Evolutionary conservation across 1,140 invertebrate genomes (phyloP), one percentile per base, ranked within the genome.

Genomic region (Drosophila virilis): DNA sequence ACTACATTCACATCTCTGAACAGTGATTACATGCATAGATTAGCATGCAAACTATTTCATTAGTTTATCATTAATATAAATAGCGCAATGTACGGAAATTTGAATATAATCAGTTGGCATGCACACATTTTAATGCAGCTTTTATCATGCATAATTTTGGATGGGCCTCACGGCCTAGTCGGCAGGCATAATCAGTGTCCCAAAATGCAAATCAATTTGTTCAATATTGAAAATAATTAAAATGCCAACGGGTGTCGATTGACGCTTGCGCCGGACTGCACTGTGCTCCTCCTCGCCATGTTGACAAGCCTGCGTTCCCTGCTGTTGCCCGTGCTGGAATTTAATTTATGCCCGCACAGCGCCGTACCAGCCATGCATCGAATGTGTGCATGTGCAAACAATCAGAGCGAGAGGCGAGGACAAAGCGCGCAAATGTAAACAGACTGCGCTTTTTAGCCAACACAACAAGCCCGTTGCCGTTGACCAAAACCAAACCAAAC

Each of bases 211-310:
- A 88, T 89, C 84, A 88, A 88, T 88, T 88, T 88, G 84, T 88
- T 89, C 84, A 88, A 89, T 89, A 89, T 89, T 89, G 84, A 84
- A 89, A 89, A 89, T 89, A 89, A 89, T 89, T 89, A 89, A 89
- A 89, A 89, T 84, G 77, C 83, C 84, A 89, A 60, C 77, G 67
- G 58, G 51, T 66, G 64, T 62, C 77, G 58, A 40, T 28, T 15
- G 46, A 37, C 17, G 13, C 33, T 57, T 28, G 35, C 37, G 6
- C 33, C 32, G 32, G 28, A 9, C n/a, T n/a, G 13, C 5, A 35
- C 8, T 15, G 28, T 42, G 12, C 17, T 12, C 9, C 10, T 13
- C 10, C n/a, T 42, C 80, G 67, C 78, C 64, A 74, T 77, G 81
- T 79, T 84, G 81, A 84, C 81, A 85, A 77, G 64, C 62, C 60